phyloP scores from a whole-genome alignment of 1,140 invertebrate genomes.

The Anthonomus grandis region DNA sequence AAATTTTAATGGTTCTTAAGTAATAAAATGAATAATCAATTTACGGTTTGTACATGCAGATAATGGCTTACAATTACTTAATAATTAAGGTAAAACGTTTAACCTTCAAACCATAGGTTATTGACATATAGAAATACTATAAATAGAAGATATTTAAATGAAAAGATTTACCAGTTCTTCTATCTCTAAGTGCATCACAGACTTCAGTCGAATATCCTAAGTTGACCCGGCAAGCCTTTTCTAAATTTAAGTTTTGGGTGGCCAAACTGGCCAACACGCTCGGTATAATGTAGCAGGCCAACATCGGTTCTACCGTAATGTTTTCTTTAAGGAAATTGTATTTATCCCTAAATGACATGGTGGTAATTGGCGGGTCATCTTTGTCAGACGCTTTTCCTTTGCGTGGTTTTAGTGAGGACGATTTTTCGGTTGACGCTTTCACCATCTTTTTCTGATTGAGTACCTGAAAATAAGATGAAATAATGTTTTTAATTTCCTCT shows the following conservation, averaged over 20 bases:
- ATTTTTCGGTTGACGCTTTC: constrained; percentile 30
- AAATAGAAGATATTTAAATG: no score
- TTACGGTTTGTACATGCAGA: no score
- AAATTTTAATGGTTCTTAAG: no score
- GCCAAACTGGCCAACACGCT: constrained; percentile 72
- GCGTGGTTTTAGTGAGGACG: constrained; percentile 6
- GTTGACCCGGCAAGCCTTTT: constrained; percentile 81
- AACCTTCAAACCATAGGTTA: no score
- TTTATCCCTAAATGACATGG: constrained; percentile 54
- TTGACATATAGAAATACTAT: no score
- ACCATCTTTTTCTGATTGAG: constrained; percentile 33
- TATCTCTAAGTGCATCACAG: constrained; percentile 66
- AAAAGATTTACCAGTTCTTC: constrained; percentile 53
- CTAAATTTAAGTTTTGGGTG: constrained; percentile 77
- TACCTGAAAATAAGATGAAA: constrained; percentile 24
- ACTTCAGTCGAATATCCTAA: constrained; percentile 65
- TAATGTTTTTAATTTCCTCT: no score
- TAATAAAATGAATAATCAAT: no score
- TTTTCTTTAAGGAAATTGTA: constrained; percentile 57
- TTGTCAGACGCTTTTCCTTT: background rate
- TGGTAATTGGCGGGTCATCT: constrained; percentile 43
- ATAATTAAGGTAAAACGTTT: no score
- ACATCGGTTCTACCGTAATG: constrained; percentile 75
- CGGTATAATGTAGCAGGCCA: constrained; percentile 76
- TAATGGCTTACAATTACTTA: no score